phyloP scores from a whole-genome alignment of 2,888 invertebrate genomes.

The Griposia aprilina region DNA sequence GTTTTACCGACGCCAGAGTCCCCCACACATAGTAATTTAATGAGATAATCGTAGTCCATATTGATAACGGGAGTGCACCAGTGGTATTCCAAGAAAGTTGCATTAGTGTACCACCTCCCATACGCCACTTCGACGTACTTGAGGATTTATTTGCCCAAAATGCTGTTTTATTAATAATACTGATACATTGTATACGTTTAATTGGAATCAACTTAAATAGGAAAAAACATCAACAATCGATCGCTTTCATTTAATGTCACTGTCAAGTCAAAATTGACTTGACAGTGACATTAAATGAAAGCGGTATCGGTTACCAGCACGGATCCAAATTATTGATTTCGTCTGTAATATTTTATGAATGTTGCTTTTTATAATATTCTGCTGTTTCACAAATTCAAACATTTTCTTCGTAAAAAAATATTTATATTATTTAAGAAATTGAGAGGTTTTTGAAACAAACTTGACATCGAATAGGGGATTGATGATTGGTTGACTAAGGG shows the following conservation, averaged over 20 bases:
- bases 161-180: slow-evolving; percentile 22
- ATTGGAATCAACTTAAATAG: not conserved
- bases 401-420: not conserved
- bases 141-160: not conserved
- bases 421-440: too few relatives aligned
- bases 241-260: slow-evolving; percentile 47
- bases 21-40: slow-evolving; percentile 98
- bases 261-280: too few relatives aligned
- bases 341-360: not conserved
- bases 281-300: too few relatives aligned
- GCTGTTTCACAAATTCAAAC: too few relatives aligned
- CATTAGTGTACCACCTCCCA: slow-evolving; percentile 42
- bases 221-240: slow-evolving; percentile 62
- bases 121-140: not conserved
- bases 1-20: slow-evolving; percentile 99
- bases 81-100: slow-evolving; percentile 24
- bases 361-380: too few relatives aligned
- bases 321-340: not conserved
- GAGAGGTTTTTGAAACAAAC: not conserved
- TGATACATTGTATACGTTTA: slow-evolving; percentile 17
- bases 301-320: not conserved
- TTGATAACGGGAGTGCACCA: slow-evolving; percentile 57
- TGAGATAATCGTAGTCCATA: slow-evolving; percentile 97
- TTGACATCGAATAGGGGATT: not conserved
- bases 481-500: not conserved